Evolutionary conservation across 2,888 invertebrate species (phyloP).

Genomic region (Teleogryllus oceanicus): DNA sequence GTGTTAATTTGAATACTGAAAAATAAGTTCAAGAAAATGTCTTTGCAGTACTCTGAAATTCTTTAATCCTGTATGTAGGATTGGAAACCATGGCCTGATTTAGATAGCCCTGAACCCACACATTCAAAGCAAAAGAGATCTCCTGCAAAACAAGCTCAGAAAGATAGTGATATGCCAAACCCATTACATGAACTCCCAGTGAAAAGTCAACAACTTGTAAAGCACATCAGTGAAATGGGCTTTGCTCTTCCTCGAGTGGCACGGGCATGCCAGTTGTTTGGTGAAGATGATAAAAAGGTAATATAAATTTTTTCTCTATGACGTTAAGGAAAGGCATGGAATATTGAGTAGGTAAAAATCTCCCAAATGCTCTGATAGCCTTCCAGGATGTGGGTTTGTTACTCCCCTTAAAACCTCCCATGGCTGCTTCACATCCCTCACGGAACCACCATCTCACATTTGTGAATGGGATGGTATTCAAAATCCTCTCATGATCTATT

Average conservation of each 20-base stretch:
- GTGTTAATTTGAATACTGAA: no score
- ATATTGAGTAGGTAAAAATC: no score
- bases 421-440: no score
- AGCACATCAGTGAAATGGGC: slow-evolving; percentile 80
- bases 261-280: slow-evolving; percentile 72
- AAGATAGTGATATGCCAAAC: slow-evolving; percentile 43
- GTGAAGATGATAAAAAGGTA: slow-evolving; percentile 82
- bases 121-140: slow-evolving; percentile 28
- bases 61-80: slow-evolving; percentile 40
- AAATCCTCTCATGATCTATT: no score
- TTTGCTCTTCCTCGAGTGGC: slow-evolving; percentile 78
- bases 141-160: background rate
- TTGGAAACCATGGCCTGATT: slow-evolving; percentile 46
- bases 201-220: slow-evolving; percentile 63
- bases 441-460: no score
- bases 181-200: slow-evolving; percentile 50
- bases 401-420: no score
- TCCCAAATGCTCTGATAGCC: no score
- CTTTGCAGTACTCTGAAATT: no score
- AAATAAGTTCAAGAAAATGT: no score
- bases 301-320: slow-evolving; percentile 31
- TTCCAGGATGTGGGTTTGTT: no score
- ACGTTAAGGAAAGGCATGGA: no score
- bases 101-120: slow-evolving; percentile 43
- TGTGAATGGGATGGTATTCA: no score